These are phyloP conservation scores for Hippocampus kuda DNA, from an alignment of 2,797 vertebrate species.

Conservation along the genomic window DNA sequence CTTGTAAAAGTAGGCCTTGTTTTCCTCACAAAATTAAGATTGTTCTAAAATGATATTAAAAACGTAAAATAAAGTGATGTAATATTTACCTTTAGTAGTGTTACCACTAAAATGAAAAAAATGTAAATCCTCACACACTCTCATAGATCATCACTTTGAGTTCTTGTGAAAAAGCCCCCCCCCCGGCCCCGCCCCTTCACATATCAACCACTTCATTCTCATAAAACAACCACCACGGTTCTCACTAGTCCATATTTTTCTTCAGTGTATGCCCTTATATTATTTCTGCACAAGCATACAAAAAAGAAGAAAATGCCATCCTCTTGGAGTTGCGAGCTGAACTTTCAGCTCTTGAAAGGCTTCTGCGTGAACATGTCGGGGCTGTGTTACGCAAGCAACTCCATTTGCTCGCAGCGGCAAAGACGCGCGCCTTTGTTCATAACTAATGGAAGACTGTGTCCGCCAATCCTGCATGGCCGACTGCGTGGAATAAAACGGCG, in stretches of 20 bases:
- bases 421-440: constrained; percentile 61
- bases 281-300: not conserved
- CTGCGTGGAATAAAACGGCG: constrained; percentile 46
- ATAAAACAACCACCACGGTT: too few species aligned
- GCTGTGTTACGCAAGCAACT: constrained; percentile 60
- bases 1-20: too few species aligned
- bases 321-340: not conserved
- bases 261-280: not conserved
- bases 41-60: too few species aligned
- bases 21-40: too few species aligned
- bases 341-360: constrained; percentile 24
- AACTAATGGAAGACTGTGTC: constrained; percentile 62
- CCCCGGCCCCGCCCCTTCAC: too few species aligned
- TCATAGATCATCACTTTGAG: too few species aligned
- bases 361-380: constrained; percentile 28
- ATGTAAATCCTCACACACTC: too few species aligned
- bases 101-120: too few species aligned
- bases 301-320: not conserved
- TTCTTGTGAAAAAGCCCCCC: not conserved
- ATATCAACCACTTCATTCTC: too few species aligned
- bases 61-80: too few species aligned
- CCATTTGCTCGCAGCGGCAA: constrained; percentile 52
- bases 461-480: constrained; percentile 60
- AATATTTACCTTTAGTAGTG: too few species aligned
- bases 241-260: not conserved